Conservation (phyloP, 2,888 invertebrate species). For the Tromatobia lineatoria region DNA sequence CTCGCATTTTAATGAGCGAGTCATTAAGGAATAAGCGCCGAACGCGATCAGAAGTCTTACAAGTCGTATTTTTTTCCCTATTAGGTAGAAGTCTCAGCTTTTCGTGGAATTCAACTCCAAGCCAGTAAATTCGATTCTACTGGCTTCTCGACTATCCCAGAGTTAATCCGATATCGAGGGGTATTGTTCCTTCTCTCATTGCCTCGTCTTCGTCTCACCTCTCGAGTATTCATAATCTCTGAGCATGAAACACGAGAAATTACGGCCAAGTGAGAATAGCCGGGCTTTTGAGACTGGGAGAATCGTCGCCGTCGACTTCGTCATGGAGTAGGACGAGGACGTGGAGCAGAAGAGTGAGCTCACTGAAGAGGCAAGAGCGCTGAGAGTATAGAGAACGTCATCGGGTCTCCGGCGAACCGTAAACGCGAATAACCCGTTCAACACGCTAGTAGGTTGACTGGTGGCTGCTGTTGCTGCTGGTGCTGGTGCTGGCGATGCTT, state of each 20-base stretch:
- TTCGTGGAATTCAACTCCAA: background rate
- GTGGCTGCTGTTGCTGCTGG: constrained; percentile 26
- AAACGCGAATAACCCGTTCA: constrained; percentile 68
- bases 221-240: constrained; percentile 17
- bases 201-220: background rate
- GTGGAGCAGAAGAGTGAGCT: constrained; percentile 11
- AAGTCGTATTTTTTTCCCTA: background rate
- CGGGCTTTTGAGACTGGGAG: constrained; percentile 33
- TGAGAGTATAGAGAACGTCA: constrained; percentile 57
- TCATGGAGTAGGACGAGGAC: constrained; percentile 10
- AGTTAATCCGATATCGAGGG: constrained; percentile 33
- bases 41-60: background rate
- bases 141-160: constrained; percentile 2
- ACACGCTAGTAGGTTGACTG: constrained; percentile 18
- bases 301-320: background rate
- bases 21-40: background rate
- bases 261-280: constrained; percentile 3
- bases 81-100: background rate
- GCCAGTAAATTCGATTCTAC: constrained; percentile 23
- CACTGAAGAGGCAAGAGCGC: constrained; percentile 10
- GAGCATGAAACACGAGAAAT: constrained; percentile 14
- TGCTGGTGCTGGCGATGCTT: constrained; percentile 26
- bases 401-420: constrained; percentile 63
- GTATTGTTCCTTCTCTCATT: constrained; percentile 7
- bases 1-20: background rate